Evolutionary conservation across 2,888 invertebrate genomes (phyloP), one percentile per base, ranked within the genome.

Genomic region (Lagria hirta): DNA sequence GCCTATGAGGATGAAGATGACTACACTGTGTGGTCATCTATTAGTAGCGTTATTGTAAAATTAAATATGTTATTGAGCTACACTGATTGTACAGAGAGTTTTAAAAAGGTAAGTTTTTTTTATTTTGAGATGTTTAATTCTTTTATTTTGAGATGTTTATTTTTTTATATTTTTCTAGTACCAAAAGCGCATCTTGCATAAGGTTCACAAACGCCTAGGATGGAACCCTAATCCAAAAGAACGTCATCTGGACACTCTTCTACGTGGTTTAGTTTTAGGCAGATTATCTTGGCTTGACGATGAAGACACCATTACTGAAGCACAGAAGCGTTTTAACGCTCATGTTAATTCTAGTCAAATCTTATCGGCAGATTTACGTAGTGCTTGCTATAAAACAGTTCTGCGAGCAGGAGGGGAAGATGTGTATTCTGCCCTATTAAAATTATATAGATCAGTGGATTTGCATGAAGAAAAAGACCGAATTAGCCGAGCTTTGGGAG

Each of bases 381-480:
- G 83, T 58, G 83, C 88, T 47, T 93, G 93, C 58, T 96, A 95
- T 74, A 83, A 85, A 65, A 89, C 91, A 3, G 88, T 88, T 27
- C 75, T 93, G 40, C 75, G 79, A 52, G 83, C 84, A 10, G 88
- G 82, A 2, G 79, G 87, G 65, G 80, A 80, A 48, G 71, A 74
- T 7, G 83, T 84, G 7, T 92, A 85, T 64, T 78, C 88, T 35
- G 81, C 83, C 21, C 83, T 96, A 82, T 73, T 94, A 51, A 77
- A 81, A 64, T 71, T 93, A 52, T 91, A 94, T 73, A 81, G 87
- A 55, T 82, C 85, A 29, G 83, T 89, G 3, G 94, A 94, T 73
- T 74, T 94, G 54, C 90, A 92, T 62, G 96, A 96, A 72, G 96
- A 97, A 70, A 93, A 92, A 70, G 90, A 93, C 68, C 81, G 96